Base-by-base conservation (phyloP, 2,797 vertebrate genomes). In the Clarias laeviceps region DNA sequence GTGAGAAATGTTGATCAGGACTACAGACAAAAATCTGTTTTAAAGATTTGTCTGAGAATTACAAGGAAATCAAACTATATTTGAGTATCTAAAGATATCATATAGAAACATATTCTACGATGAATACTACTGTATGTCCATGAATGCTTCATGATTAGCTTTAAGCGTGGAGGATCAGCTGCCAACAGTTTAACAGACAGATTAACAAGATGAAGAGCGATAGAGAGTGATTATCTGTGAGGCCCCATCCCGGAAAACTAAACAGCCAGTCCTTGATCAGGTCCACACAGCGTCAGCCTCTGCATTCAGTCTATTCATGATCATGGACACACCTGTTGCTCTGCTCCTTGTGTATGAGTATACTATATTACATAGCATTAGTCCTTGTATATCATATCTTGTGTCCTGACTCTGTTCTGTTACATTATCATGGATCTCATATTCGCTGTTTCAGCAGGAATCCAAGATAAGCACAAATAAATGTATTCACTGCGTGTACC, bases 401-500 rank as follows among this genome's bases (percentile, higher is more conserved):
- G 27, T 32, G 65, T 32, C 70, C 24, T 73, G 40, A 5, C 40
- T 50, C 40, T 73, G 70, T 73, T 17, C 20, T 50, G 40, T 24
- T 73, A 37, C 40, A 40, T 70, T 40, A 70, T 72, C 37, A 72
- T 72, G 72, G 70, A 50, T 50, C 5, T 73, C 24, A 73, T 73
- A 73, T 54, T 17, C n/a, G 24, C 40, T 15, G 24, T 50, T 73
- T 73, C 24, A 50, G 40, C 70, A 73, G 40, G 45, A 74, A 54
- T 74, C 37, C 69, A 45, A 72, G 69, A 72, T 72, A 72, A 73
- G 24, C 72, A 74, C 12, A 29, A 54, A 56, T 29, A 74, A 56
- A n/a, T 50, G 24, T 27, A 73, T 73, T 54, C 24, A 50, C n/a
- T 27, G 70, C 40, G 29, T 74, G 50, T 18, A 56, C 50, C 20